Evolutionary conservation across 1,140 invertebrate genomes (phyloP), one percentile per base, ranked within the genome.

Genomic region (Dufourea novaeangliae): DNA sequence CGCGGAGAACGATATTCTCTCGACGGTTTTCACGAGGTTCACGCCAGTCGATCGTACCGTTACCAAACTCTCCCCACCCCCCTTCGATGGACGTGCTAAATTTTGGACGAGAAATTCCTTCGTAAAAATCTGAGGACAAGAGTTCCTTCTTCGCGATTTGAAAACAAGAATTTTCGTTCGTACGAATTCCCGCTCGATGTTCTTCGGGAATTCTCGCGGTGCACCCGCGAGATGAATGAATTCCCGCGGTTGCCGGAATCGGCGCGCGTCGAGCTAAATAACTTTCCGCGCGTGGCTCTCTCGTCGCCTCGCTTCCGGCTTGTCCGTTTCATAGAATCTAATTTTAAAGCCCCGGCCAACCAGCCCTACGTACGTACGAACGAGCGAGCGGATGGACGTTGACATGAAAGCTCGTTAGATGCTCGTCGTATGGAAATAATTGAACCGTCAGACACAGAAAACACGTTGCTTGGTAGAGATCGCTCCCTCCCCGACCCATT

Each of bases 341-440:
- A 85, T 85, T 85, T 84, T 81, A 78, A 84, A 75, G n/a, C n/a
- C 68, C 72, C 67, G 68, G 70, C 59, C 64, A 59, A 76, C 70
- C 44, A n/a, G 20, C 44, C 6, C n/a, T n/a, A n/a, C n/a, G 46
- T 7, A 8, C 46, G 20, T 7, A n/a, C 41, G 75, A 52, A 72
- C 69, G 77, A 22, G 41, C 27, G 46, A 32, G 70, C 22, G 63
- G 50, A 56, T n/a, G 34, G 54, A 44, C 44, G 63, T 22, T 41
- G 54, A 59, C 57, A 54, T 32, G 57, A 57, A 70, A 61, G 56
- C 74, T 85, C 73, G 78, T 78, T 80, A 82, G 75, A 78, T 71
- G 62, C 50, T 71, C 67, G 73, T 73, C 82, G 81, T 81, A 75
- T 84, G 70, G 69, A 78, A 84, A 81, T 84, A 84, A 85, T 85